A percentile compares a stretch with the other conserved stretches of the same genome.
phyloP scores from a whole-genome alignment of 2,113 vertebrate genomes.

The Neotoma lepida region DNA sequence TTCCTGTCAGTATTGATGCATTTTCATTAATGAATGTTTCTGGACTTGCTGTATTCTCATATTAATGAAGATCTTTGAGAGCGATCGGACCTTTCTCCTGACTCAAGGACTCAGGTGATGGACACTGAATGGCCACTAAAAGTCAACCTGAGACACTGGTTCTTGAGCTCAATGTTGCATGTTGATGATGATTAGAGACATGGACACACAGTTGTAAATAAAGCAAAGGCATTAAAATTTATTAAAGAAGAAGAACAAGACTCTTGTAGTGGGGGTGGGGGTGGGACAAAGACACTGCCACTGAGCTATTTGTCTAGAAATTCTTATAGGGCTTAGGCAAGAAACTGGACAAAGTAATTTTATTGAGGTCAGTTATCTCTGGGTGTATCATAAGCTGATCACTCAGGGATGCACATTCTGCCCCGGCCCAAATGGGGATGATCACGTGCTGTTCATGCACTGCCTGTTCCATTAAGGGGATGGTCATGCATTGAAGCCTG shows the following conservation, averaged over 20 bases:
- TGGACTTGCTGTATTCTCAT: neutral
- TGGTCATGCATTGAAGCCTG: neutral
- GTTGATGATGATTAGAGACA: neutral
- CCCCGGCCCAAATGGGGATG: neutral
- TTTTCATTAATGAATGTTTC: neutral
- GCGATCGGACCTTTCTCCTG: neutral
- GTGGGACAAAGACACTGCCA: neutral
- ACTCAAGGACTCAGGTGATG: neutral
- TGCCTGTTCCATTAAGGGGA: neutral
- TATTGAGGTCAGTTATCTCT: neutral
- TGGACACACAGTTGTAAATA: neutral
- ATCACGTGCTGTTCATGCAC: neutral
- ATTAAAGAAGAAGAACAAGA: neutral
- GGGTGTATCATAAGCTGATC: neutral
- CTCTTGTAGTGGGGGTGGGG: neutral
- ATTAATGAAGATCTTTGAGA: neutral
- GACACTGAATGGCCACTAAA: neutral
- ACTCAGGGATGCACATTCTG: neutral
- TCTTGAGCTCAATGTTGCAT: neutral
- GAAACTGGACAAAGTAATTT: neutral
- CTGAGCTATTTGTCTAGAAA: neutral
- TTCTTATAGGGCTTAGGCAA: neutral
- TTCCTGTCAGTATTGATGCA: neutral
- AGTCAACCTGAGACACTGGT: neutral
- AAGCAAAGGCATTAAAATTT: neutral